These are phyloP conservation scores for Drosophila suboccidentalis DNA, from an alignment of 2,888 invertebrate species.

Conservation along the genomic window DNA sequence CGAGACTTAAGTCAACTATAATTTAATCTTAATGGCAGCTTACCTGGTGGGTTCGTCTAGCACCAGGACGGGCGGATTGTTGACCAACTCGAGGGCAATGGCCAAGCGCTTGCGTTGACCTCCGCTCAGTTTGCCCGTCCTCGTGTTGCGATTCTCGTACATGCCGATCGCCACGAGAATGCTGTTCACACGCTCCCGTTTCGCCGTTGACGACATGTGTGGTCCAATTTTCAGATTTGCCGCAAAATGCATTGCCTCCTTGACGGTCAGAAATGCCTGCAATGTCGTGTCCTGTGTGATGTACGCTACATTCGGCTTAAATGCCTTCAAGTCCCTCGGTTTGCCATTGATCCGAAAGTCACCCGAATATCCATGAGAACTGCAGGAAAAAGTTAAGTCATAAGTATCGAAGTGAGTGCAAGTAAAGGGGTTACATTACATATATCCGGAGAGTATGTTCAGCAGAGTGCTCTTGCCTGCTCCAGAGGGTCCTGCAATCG, in stretches of 20 bases:
- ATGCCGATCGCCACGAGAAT: slow-evolving; percentile 92
- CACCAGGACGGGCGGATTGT: slow-evolving; percentile 96
- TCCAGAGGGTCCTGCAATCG: slow-evolving; percentile 96
- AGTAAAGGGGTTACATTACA: slow-evolving; percentile 66
- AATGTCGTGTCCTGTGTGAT: slow-evolving; percentile 95
- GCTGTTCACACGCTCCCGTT: slow-evolving; percentile 90
- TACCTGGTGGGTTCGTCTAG: slow-evolving; percentile 98
- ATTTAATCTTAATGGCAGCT: slow-evolving; percentile 5
- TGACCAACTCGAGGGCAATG: slow-evolving; percentile 95
- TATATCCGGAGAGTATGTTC: slow-evolving; percentile 95
- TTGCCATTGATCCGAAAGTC: slow-evolving; percentile 91
- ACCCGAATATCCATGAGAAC: slow-evolving; percentile 87
- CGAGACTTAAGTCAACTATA: not conserved
- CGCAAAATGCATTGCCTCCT: slow-evolving; percentile 94
- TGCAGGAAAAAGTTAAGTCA: slow-evolving; percentile 25
- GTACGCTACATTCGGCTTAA: slow-evolving; percentile 93
- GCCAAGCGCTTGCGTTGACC: slow-evolving; percentile 96
- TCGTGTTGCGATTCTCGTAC: slow-evolving; percentile 88
- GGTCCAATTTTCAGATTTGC: slow-evolving; percentile 94
- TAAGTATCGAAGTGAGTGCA: not conserved
- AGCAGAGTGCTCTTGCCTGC: slow-evolving; percentile 95
- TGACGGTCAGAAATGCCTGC: slow-evolving; percentile 93
- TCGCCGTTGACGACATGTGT: slow-evolving; percentile 88
- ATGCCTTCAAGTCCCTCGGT: slow-evolving; percentile 88
- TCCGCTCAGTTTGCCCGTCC: slow-evolving; percentile 92